phyloP scores from a whole-genome alignment of 2,797 vertebrate species.

The Epinephelus coioides region DNA sequence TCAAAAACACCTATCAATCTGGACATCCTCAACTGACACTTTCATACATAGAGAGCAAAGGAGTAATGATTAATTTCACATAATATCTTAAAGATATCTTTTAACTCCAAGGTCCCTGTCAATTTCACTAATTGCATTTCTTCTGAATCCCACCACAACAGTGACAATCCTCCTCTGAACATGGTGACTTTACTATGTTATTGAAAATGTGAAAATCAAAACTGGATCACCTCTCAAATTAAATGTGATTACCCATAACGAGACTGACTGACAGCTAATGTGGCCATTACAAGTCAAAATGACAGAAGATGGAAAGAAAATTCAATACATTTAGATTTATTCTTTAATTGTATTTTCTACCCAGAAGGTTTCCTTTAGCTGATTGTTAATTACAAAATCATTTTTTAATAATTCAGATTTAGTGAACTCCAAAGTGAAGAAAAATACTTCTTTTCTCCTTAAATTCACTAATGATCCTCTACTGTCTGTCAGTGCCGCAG shows the following conservation, averaged over 20 bases:
- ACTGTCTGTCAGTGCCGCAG: background rate
- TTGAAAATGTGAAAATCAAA: background rate
- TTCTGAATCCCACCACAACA: background rate
- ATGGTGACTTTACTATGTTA: background rate
- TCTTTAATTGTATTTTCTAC: background rate
- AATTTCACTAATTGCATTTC: background rate
- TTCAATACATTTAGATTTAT: background rate
- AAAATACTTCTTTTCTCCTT: background rate
- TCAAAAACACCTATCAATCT: too few species aligned
- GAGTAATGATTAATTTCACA: too few species aligned
- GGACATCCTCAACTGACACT: too few species aligned
- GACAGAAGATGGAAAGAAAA: background rate
- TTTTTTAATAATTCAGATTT: background rate
- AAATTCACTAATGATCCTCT: constrained; percentile 31
- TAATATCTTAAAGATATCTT: background rate
- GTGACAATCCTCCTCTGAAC: background rate
- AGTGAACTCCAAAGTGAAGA: background rate
- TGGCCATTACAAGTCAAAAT: background rate
- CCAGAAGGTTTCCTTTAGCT: background rate
- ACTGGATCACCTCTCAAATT: background rate
- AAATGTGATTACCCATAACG: background rate
- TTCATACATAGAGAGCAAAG: too few species aligned
- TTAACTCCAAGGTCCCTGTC: background rate
- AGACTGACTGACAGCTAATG: background rate
- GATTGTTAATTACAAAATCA: background rate